These are phyloP conservation scores for Dicentrarchus labrax DNA, from an alignment of 2,113 vertebrate genomes.

Conservation along the genomic window DNA sequence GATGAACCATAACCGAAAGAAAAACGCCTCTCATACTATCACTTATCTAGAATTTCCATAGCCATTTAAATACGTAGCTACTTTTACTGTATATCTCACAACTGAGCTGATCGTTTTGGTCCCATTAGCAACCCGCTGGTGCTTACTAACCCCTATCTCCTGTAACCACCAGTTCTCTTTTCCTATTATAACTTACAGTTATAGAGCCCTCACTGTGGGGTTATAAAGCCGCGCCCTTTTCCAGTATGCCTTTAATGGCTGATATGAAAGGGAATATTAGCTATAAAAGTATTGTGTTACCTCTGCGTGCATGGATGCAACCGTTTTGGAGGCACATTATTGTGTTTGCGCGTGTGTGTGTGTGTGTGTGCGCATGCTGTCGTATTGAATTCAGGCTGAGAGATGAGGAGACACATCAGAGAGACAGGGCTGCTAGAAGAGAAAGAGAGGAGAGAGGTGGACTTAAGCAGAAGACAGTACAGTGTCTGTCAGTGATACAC, in stretches of 20 bases:
- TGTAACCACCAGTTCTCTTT: conserved; percentile 13
- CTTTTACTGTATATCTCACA: not conserved
- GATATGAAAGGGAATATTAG: conserved; percentile 33
- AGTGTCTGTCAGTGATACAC: not conserved
- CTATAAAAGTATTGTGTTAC: conserved; percentile 62
- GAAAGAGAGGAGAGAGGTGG: not conserved
- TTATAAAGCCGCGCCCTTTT: conserved; percentile 56
- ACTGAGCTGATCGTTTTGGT: not conserved
- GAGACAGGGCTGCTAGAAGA: not conserved
- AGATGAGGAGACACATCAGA: conserved; percentile 33
- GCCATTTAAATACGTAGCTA: conserved; percentile 7
- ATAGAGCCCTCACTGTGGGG: conserved; percentile 43
- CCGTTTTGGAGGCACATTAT: conserved; percentile 24
- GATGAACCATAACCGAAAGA: not conserved
- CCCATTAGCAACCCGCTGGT: conserved; percentile 37
- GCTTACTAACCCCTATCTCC: conserved; percentile 28
- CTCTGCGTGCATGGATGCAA: conserved; percentile 25
- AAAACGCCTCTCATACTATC: not conserved
- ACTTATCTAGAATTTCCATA: conserved; percentile 8
- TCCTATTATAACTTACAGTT: conserved; percentile 35
- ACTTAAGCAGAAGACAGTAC: not conserved
- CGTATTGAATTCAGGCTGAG: conserved; percentile 31
- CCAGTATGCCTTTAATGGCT: conserved; percentile 58
- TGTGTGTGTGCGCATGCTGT: conserved; percentile 30
- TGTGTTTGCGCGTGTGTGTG: conserved; percentile 25